Percentiles rank a stretch among this genome's conserved stretches.
Evolutionary conservation across 92 coral and sea anemone species (phyloP).

Genomic region (Porites cylindrica): DNA sequence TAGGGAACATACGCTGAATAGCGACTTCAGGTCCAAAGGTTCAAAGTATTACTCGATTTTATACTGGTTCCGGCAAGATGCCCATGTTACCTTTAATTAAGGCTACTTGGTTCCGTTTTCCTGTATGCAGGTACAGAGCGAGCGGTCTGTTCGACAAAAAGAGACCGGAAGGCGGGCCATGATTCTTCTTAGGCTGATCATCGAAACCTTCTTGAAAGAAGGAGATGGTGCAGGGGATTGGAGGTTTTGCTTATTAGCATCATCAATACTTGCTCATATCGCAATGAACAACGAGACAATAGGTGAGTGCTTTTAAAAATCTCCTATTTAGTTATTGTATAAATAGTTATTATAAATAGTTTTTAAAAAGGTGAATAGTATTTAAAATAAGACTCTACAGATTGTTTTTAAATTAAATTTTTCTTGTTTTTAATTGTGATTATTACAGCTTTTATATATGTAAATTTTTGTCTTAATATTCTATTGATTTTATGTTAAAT

Average conservation of each 20-base stretch:
- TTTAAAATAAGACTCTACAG: no score
- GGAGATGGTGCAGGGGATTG: conserved; percentile 20
- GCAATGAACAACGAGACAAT: conserved; percentile 2
- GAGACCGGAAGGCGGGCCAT: conserved; percentile 27
- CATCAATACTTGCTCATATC: conserved; percentile 4
- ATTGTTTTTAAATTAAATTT: no score
- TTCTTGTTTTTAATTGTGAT: no score
- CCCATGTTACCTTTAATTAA: neutral
- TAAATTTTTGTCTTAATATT: no score
- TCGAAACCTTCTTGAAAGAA: neutral
- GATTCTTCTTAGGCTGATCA: neutral
- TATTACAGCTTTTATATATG: no score
- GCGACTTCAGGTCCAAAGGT: no score
- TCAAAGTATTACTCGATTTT: no score
- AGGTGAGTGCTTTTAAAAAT: neutral
- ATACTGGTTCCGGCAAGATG: no score
- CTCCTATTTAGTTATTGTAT: no score
- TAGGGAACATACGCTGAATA: no score
- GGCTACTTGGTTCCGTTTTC: neutral
- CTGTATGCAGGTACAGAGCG: conserved; percentile 20
- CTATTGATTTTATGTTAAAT: no score
- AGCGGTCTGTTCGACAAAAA: conserved; percentile 21
- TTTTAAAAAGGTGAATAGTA: no score
- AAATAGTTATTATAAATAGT: neutral
- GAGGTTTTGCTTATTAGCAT: conserved; percentile 25